Evolutionary conservation across 1,140 invertebrate genomes (phyloP).

Genomic region (Globodera ellingtonae): DNA sequence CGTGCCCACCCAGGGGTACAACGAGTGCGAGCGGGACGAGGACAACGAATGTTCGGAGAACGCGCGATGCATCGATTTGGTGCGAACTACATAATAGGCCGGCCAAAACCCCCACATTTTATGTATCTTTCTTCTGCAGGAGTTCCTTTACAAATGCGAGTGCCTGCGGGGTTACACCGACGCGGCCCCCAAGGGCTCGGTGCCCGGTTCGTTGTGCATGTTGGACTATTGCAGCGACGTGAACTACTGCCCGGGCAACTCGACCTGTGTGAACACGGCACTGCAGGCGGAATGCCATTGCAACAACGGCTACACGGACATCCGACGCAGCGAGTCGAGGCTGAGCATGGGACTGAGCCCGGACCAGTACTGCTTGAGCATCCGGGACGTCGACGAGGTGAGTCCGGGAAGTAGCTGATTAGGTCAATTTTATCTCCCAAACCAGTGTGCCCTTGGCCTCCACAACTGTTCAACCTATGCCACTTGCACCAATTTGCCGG

Average conservation of each 20-base stretch:
- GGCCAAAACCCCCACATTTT: neutral
- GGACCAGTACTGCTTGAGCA: slow-evolving; percentile 55
- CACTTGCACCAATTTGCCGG: slow-evolving; percentile 52
- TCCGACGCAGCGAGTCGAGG: slow-evolving; percentile 56
- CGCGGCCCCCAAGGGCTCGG: slow-evolving; percentile 52
- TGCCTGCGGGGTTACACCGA: slow-evolving; percentile 56
- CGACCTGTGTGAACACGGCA: slow-evolving; percentile 60
- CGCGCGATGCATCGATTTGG: slow-evolving; percentile 59
- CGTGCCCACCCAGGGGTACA: slow-evolving; percentile 53
- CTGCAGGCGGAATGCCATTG: slow-evolving; percentile 63
- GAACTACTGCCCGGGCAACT: slow-evolving; percentile 54
- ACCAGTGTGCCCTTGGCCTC: slow-evolving; percentile 59
- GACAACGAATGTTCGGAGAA: slow-evolving; percentile 63
- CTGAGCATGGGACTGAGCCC: slow-evolving; percentile 52
- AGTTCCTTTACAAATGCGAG: slow-evolving; percentile 63
- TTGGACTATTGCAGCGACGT: slow-evolving; percentile 64
- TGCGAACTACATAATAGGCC: slow-evolving; percentile 3
- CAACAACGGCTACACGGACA: slow-evolving; percentile 60
- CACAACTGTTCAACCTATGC: slow-evolving; percentile 64
- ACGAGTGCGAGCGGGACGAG: slow-evolving; percentile 60
- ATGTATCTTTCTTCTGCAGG: slow-evolving; percentile 27
- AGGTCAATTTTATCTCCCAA: neutral
- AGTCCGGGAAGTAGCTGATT: neutral
- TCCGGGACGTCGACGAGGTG: slow-evolving; percentile 57
- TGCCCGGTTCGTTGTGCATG: slow-evolving; percentile 60